Conservation (phyloP, 2,888 invertebrate species). For the Sphinx pinastri region DNA sequence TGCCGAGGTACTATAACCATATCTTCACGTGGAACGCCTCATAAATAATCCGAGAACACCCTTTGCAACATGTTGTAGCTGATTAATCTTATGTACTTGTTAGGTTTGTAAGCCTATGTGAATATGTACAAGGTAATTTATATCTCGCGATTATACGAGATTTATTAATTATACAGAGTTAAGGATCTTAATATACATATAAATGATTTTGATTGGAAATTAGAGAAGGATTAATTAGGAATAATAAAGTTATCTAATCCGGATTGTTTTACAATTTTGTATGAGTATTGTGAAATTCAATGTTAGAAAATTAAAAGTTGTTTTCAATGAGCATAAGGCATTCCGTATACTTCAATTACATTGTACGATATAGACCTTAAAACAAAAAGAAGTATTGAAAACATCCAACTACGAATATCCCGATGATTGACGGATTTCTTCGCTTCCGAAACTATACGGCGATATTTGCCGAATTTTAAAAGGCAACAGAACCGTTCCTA, state of each 20-base stretch:
- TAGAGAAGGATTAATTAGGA: neutral
- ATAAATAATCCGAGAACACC: conserved; percentile 48
- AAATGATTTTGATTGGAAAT: neutral
- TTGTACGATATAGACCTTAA: neutral
- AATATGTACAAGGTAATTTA: conserved; percentile 45
- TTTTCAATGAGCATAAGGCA: too few species aligned
- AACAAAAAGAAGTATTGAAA: neutral
- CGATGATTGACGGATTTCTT: neutral
- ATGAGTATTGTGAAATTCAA: too few species aligned
- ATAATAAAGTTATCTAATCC: neutral
- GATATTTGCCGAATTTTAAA: neutral
- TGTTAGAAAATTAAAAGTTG: too few species aligned
- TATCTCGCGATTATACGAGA: conserved; percentile 32
- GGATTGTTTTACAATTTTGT: too few species aligned
- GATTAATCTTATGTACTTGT: conserved; percentile 50
- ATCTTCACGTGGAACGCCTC: conserved; percentile 37
- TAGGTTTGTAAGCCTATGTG: conserved; percentile 32
- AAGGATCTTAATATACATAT: neutral
- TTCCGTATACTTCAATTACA: neutral
- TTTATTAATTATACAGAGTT: conserved; percentile 50
- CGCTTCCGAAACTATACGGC: neutral
- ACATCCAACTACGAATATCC: neutral
- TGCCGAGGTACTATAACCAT: conserved; percentile 28
- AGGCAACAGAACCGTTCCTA: neutral
- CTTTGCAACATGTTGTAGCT: conserved; percentile 39